These are phyloP conservation scores for Hydraecia micacea DNA, from an alignment of 2,888 invertebrate genomes.

Conservation along the genomic window DNA sequence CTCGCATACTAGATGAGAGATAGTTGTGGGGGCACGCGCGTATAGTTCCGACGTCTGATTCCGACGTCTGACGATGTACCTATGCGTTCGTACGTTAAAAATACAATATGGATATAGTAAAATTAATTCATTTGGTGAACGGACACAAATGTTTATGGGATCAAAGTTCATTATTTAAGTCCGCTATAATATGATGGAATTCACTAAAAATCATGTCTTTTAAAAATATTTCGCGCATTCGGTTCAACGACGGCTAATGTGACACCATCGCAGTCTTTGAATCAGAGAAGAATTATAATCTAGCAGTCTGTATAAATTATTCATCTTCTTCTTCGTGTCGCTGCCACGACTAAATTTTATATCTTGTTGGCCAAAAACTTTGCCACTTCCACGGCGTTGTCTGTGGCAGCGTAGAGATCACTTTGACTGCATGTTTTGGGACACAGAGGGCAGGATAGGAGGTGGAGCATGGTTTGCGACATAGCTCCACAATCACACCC, in stretches of 20 bases:
- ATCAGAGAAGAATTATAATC: background rate
- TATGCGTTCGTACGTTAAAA: background rate
- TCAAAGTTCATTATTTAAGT: background rate
- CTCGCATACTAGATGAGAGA: background rate
- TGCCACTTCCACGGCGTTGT: too few relatives aligned
- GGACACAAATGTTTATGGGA: background rate
- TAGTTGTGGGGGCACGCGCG: background rate
- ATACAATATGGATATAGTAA: background rate
- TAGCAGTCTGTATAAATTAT: background rate
- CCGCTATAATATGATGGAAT: background rate
- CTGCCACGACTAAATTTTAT: too few relatives aligned
- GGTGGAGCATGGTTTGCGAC: too few relatives aligned
- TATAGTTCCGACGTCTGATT: background rate
- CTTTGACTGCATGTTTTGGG: too few relatives aligned
- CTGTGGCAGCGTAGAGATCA: too few relatives aligned
- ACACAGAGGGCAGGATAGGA: too few relatives aligned
- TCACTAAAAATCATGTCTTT: background rate
- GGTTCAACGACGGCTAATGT: too few relatives aligned
- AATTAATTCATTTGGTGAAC: background rate
- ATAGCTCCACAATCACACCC: too few relatives aligned
- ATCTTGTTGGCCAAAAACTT: too few relatives aligned
- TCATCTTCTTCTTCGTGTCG: too few relatives aligned
- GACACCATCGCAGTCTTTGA: background rate
- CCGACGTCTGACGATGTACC: background rate
- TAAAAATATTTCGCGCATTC: background rate